Evolutionary conservation across 2,113 vertebrate species (phyloP).

Genomic region (Ovibos moschatus): DNA sequence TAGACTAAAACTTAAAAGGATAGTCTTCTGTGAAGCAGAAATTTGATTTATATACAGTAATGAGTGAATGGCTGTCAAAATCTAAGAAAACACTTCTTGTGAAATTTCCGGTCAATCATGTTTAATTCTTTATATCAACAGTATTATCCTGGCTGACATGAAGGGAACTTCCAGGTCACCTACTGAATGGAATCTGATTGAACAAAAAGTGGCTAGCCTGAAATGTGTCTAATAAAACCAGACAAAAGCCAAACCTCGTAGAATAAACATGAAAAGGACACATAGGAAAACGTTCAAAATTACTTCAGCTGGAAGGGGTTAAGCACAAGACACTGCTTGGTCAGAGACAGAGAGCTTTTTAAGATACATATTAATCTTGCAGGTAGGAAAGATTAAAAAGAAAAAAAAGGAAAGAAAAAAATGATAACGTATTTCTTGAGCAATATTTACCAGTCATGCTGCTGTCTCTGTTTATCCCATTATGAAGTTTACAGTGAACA

Average conservation of each 20-base stretch:
- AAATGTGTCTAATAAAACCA: slow-evolving; percentile 52
- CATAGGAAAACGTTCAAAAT: slow-evolving; percentile 44
- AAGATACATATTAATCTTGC: slow-evolving; percentile 83
- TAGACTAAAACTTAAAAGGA: slow-evolving; percentile 25
- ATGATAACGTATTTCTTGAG: slow-evolving; percentile 53
- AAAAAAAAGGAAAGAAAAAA: slow-evolving; percentile 47
- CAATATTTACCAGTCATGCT: slow-evolving; percentile 96
- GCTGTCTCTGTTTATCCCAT: slow-evolving; percentile 94
- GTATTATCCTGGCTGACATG: slow-evolving; percentile 60
- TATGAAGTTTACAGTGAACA: slow-evolving; percentile 98
- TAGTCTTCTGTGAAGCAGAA: slow-evolving; percentile 22
- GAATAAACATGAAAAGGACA: slow-evolving; percentile 50
- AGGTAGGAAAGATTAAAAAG: slow-evolving; percentile 86
- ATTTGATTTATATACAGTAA: slow-evolving; percentile 26
- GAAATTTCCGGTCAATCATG: slow-evolving; percentile 23
- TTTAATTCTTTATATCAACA: slow-evolving; percentile 35
- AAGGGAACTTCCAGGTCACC: slow-evolving; percentile 58
- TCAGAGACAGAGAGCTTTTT: slow-evolving; percentile 61
- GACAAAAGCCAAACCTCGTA: slow-evolving; percentile 53
- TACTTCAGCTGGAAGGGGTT: slow-evolving; percentile 76
- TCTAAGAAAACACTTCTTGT: slow-evolving; percentile 45
- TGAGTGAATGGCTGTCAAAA: slow-evolving; percentile 32
- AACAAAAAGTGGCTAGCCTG: slow-evolving; percentile 54
- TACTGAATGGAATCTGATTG: slow-evolving; percentile 51
- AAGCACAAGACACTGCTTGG: slow-evolving; percentile 70